phyloP scores from a whole-genome alignment of 2,113 vertebrate species.

The Phyllostomus hastatus region DNA sequence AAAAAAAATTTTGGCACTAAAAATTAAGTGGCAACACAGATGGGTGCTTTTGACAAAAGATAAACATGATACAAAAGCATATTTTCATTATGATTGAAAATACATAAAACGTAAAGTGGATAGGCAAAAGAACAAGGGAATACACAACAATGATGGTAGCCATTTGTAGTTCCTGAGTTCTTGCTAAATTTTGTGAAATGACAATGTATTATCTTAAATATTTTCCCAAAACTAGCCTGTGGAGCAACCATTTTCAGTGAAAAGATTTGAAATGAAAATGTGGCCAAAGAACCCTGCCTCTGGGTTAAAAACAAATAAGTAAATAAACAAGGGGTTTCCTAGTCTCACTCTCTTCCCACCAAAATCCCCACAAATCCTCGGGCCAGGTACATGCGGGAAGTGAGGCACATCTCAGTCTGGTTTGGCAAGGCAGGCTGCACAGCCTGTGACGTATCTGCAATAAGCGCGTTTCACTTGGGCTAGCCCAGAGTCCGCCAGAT shows the following conservation, averaged over 20 bases:
- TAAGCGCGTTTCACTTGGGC: neutral
- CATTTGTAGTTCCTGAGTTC: neutral
- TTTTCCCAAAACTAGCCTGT: constrained; percentile 30
- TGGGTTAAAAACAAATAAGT: neutral
- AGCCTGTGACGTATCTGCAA: neutral
- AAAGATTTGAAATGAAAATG: constrained; percentile 18
- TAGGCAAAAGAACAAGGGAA: constrained; percentile 36
- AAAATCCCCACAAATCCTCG: constrained; percentile 1
- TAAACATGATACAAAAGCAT: neutral
- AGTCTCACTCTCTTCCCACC: neutral
- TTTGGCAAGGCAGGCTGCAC: neutral
- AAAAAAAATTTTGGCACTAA: neutral
- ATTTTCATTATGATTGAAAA: neutral
- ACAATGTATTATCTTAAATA: neutral
- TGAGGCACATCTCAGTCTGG: neutral
- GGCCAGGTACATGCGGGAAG: neutral
- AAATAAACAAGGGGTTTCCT: neutral
- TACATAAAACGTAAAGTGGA: neutral
- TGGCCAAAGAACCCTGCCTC: neutral
- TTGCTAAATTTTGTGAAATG: constrained; percentile 14
- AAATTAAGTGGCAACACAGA: constrained; percentile 15
- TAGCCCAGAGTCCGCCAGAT: neutral
- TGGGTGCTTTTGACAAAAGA: constrained; percentile 35
- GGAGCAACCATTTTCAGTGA: neutral
- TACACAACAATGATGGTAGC: neutral